Base-by-base conservation (phyloP, 2,797 vertebrate genomes). In the Phoebastria nigripes region DNA sequence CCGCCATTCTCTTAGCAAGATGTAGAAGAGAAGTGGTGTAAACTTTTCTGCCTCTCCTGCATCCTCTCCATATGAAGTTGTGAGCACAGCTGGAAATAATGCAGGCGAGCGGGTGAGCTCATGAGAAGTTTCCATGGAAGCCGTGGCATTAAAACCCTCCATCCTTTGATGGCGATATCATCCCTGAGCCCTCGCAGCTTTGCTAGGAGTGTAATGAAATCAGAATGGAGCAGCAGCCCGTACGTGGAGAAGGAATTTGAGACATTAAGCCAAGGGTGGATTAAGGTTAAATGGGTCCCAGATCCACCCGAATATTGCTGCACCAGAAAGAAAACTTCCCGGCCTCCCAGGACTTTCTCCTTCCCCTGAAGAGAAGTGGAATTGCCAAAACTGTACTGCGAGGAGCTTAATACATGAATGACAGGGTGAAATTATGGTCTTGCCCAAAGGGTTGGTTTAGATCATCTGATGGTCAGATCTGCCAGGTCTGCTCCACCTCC, bases 61-160 rank as follows among this genome's bases (percentile, higher is more conserved):
- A 54, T 22, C 52, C 7, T 44, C 22, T 76, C n/a, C 24, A 3
- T 21, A 20, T 11, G 56, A 56, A 94, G 18, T 11, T 37, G n/a
- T 85, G 41, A 91, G 65, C 37, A 49, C 87, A 95, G 94, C 52
- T 86, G 85, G 87, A 94, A 95, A 71, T 78, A 83, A 90, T 69
- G 69, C 41, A 89, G 44, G 29, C 15, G 2, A 73, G 12, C 1
- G 18, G 26, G 62, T 56, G 66, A 95, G 49, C 37, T 87, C 73
- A 76, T 2, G 8, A 83, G 65, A 92, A 76, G 19, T 77, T 87
- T 89, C 74, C 58, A 37, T 70, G 61, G 82, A 77, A 93, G 55
- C 67, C 5, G 2, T 77, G 55, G 20, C 47, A 86, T 74, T 67
- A 94, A 90, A 92, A n/a, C 14, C 47, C 44, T 87, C 19, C 42